Evolutionary conservation across 1,140 invertebrate genomes (phyloP).

Genomic region (Amyelois transitella): DNA sequence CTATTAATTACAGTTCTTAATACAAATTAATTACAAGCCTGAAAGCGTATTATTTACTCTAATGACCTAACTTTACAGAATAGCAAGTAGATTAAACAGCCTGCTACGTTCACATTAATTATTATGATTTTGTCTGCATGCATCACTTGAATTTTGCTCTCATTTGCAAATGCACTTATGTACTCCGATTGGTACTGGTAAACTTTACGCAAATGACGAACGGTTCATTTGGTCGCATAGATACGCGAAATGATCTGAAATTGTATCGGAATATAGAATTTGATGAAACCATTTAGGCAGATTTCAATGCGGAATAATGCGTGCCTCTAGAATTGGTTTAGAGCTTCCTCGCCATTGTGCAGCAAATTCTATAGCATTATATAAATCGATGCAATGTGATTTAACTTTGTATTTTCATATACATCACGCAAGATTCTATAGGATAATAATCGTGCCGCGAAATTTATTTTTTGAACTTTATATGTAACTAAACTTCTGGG

Average conservation of each 20-base stretch:
- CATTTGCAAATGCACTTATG: constrained; percentile 7
- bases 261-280: background rate
- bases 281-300: background rate
- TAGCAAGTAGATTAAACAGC: constrained; percentile 16
- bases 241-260: background rate
- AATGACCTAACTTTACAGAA: constrained; percentile 17
- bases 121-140: constrained; percentile 18
- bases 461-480: too few species aligned
- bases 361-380: too few species aligned
- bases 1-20: background rate
- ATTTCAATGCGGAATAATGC: background rate
- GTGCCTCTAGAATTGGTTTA: background rate
- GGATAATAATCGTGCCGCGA: too few species aligned
- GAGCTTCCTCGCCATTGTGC: too few species aligned
- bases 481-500: too few species aligned
- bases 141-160: constrained; percentile 19
- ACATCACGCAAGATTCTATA: too few species aligned
- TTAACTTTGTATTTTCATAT: too few species aligned
- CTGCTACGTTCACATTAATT: constrained; percentile 15
- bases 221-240: background rate
- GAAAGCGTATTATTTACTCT: constrained; percentile 15
- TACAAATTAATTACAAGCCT: background rate
- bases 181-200: background rate
- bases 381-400: too few species aligned
- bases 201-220: background rate